Percentiles rank a stretch among this genome's conserved stretches.
Conservation (phyloP, 2,888 invertebrate species). For the Cryptocephalus primarius region DNA sequence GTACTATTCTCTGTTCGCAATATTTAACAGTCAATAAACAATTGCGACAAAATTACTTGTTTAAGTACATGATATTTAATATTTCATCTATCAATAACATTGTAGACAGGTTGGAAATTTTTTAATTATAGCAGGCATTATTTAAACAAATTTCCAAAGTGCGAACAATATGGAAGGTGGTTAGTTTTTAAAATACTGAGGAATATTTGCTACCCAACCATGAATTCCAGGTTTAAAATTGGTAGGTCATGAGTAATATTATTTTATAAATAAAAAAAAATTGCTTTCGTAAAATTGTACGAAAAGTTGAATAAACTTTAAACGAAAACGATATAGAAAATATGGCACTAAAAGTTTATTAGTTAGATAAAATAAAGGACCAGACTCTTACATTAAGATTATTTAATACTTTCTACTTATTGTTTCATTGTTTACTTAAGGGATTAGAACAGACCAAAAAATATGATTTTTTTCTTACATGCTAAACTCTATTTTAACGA, state of each 20-base stretch:
- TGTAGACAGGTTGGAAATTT: too few species aligned
- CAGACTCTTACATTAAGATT: conserved; percentile 15
- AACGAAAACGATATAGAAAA: conserved; percentile 2
- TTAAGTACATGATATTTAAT: too few species aligned
- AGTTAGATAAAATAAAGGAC: conserved; percentile 7
- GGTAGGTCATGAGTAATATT: not conserved
- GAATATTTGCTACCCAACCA: too few species aligned
- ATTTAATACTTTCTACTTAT: conserved; percentile 8
- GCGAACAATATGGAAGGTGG: too few species aligned
- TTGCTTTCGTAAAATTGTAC: not conserved
- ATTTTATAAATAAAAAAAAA: not conserved
- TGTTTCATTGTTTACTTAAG: conserved; percentile 3
- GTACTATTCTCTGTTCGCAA: too few species aligned
- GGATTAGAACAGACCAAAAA: conserved; percentile 8
- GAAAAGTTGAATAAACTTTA: conserved; percentile 5
- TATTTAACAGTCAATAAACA: too few species aligned
- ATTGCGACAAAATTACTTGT: too few species aligned
- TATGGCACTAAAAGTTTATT: conserved; percentile 6
- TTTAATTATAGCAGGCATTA: too few species aligned
- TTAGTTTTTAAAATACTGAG: too few species aligned
- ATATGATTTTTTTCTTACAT: not conserved
- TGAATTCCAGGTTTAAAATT: not conserved
- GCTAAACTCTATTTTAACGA: not conserved
- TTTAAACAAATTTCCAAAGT: too few species aligned
- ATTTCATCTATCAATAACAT: too few species aligned